Base-by-base conservation (phyloP, 1,140 invertebrate species). In the Antheraea mylitta region DNA sequence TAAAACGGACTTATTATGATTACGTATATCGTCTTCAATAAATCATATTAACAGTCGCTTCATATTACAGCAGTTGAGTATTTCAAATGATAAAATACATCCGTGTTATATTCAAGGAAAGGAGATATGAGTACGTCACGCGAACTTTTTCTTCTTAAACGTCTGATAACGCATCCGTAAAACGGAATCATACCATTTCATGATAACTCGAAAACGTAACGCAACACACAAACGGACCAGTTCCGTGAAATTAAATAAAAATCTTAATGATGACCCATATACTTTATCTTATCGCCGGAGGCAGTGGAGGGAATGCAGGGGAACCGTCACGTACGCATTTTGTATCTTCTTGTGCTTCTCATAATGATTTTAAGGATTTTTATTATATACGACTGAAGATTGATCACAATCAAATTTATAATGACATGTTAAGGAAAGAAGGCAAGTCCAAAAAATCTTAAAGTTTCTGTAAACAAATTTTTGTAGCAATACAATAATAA, bases 171-270 rank as follows among this genome's bases (percentile, higher is more conserved):
- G 11, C 38, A 2, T 42, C 11, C 38, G 38, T 11, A 11, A 11
- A 42, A 11, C 11, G 45, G 45, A 53, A n/a, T 42, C 38, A 53
- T 13, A 53, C 11, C 45, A 53, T 53, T 53, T 53, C 16, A 53
- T 53, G 9, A 53, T 53, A 53, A 53, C 45, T 53, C 45, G 45
- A 30, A 6, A 53, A 5, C 5, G 45, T 53, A 53, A 53, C 16
- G 5, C 45, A 53, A 13, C 16, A 0, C 45, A n/a, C 16, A 13
- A 16, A 9, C 9, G 11, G 11, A 53, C 7, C 45, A 16, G 11
- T 53, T 53, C 45, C 16, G 45, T 53, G 11, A n/a, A 53, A 53
- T 53, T 53, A 53, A 53, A 53, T 53, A 53, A 53, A 53, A 53
- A 53, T 53, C 45, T 53, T 53, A 53, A 53, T n/a, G 45, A 53